These are phyloP conservation scores for Cactoblastis cactorum DNA, from an alignment of 2,888 invertebrate species.

Conservation along the genomic window DNA sequence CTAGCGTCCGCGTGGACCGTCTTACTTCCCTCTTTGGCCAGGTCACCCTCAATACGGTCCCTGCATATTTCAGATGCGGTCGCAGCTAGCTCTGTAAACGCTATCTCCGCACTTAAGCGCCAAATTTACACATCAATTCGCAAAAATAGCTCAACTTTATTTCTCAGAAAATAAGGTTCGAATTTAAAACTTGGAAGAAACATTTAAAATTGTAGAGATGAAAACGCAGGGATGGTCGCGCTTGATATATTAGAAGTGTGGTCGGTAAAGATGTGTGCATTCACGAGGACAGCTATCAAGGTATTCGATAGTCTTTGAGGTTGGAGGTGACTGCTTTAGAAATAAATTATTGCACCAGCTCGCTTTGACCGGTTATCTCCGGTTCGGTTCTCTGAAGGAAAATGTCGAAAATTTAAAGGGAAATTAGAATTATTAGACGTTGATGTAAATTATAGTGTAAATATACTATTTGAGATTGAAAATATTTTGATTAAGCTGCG, in stretches of 20 bases:
- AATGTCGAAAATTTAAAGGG: neutral
- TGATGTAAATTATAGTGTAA: too few species aligned
- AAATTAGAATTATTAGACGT: too few species aligned
- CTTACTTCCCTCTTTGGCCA: slow-evolving; percentile 63
- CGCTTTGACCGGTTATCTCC: slow-evolving; percentile 13
- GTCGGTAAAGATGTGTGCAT: slow-evolving; percentile 62
- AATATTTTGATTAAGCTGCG: too few species aligned
- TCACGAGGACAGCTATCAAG: slow-evolving; percentile 50
- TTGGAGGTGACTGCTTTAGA: slow-evolving; percentile 14
- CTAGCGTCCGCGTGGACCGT: slow-evolving; percentile 59
- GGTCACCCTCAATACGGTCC: slow-evolving; percentile 67
- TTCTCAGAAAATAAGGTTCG: slow-evolving; percentile 18
- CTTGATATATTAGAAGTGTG: slow-evolving; percentile 73
- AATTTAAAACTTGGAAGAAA: neutral
- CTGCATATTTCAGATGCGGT: slow-evolving; percentile 75
- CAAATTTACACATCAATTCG: slow-evolving; percentile 28
- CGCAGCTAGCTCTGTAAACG: slow-evolving; percentile 65
- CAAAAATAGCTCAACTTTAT: slow-evolving; percentile 24
- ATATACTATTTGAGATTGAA: too few species aligned
- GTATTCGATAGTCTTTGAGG: slow-evolving; percentile 68
- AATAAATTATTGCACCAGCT: slow-evolving; percentile 14
- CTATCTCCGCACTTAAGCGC: slow-evolving; percentile 60
- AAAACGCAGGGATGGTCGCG: slow-evolving; percentile 60
- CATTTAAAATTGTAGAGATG: slow-evolving; percentile 44
- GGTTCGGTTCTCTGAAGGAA: neutral